phyloP scores from a whole-genome alignment of 1,140 invertebrate genomes.

The Drosophila oshimai region DNA sequence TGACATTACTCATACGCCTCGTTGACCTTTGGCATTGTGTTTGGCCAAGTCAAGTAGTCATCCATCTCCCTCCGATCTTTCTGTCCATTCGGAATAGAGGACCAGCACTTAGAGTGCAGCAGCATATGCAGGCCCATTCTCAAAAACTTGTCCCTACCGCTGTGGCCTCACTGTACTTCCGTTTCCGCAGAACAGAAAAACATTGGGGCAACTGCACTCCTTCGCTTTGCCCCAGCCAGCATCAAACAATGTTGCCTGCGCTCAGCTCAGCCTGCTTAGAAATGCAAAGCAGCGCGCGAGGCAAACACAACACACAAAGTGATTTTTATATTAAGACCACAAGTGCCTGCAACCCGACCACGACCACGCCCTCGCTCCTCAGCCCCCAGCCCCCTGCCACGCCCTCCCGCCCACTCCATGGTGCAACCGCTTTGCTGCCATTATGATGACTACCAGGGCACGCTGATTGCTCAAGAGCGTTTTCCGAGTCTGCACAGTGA shows the following conservation, averaged over 20 bases:
- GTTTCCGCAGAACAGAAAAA: constrained; percentile 52
- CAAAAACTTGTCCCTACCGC: constrained; percentile 26
- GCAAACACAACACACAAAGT: constrained; percentile 80
- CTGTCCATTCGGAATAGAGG: constrained; percentile 5
- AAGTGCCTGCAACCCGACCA: constrained; percentile 60
- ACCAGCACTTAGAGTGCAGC: constrained; percentile 41
- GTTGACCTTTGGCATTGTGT: constrained; percentile 64
- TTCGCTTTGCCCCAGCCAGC: constrained; percentile 39
- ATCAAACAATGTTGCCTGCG: constrained; percentile 67
- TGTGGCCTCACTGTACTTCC: constrained; percentile 49
- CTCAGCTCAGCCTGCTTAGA: constrained; percentile 57
- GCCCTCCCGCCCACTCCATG: neutral
- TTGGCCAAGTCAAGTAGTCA: constrained; percentile 11
- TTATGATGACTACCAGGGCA: constrained; percentile 74
- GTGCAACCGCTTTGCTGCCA: constrained; percentile 68
- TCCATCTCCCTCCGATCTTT: neutral
- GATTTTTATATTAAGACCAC: constrained; percentile 81
- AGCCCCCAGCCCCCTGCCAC: neutral
- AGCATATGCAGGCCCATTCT: constrained; percentile 58
- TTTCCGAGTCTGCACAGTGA: constrained; percentile 1
- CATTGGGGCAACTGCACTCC: constrained; percentile 26
- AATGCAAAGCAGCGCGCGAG: constrained; percentile 74
- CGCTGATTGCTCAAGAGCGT: constrained; percentile 70
- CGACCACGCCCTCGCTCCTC: constrained; percentile 5
- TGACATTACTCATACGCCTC: constrained; percentile 79